Evolutionary conservation across 2,888 invertebrate species (phyloP).

Genomic region (Luffia ferchaultella): DNA sequence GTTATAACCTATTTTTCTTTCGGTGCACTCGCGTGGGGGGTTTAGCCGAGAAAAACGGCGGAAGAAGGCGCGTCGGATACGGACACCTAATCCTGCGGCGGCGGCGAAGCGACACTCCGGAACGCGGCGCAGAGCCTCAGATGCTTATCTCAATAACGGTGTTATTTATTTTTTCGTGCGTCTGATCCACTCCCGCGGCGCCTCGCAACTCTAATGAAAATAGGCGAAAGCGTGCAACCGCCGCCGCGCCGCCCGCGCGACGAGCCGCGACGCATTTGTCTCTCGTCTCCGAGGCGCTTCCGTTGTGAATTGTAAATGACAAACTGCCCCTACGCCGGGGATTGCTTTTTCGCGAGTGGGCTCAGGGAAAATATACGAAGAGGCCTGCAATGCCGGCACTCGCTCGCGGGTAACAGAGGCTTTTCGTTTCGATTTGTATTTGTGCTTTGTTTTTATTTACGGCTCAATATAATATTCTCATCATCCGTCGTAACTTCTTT

Average conservation of each 20-base stretch:
- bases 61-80: conserved; percentile 27
- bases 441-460: too few species aligned
- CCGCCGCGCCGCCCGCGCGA: background rate
- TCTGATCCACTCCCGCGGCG: conserved; percentile 49
- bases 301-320: background rate
- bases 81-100: conserved; percentile 24
- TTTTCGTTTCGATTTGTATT: too few species aligned
- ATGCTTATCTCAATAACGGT: conserved; percentile 67
- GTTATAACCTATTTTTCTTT: too few species aligned
- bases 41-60: background rate
- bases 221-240: background rate
- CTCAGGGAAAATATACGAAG: conserved; percentile 57
- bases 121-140: conserved; percentile 27
- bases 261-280: background rate
- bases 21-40: background rate
- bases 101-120: conserved; percentile 12
- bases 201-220: background rate
- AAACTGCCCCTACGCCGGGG: background rate
- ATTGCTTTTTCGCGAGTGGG: conserved; percentile 15
- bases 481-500: too few species aligned
- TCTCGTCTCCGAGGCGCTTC: background rate
- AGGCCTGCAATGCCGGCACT: conserved; percentile 21
- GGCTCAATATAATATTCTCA: too few species aligned
- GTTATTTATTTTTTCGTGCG: conserved; percentile 65
- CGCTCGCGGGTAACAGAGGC: background rate